Evolutionary conservation across 2,113 vertebrate genomes (phyloP).

Genomic region (Lipophrys pholis): DNA sequence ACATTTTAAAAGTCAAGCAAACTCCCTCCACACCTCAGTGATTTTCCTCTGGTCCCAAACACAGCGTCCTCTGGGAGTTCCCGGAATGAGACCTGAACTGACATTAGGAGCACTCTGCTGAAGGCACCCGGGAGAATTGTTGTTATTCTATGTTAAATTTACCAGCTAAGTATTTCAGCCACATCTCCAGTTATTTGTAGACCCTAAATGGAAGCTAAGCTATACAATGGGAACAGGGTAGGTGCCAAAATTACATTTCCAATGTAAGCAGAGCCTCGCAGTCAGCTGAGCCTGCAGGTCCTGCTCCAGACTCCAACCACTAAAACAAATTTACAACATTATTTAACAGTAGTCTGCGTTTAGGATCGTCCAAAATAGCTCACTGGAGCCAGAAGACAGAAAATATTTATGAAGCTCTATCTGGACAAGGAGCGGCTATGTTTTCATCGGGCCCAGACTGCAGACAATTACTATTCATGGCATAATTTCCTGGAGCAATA

Average conservation of each 20-base stretch:
- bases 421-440: constrained; percentile 18
- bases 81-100: constrained; percentile 57
- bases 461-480: background rate
- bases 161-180: constrained; percentile 51
- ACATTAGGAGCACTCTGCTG: constrained; percentile 65
- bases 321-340: constrained; percentile 52
- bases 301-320: constrained; percentile 51
- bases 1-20: background rate
- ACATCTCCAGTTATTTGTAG: constrained; percentile 39
- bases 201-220: constrained; percentile 55
- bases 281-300: constrained; percentile 25
- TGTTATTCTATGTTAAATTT: constrained; percentile 69
- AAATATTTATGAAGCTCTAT: constrained; percentile 55
- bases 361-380: constrained; percentile 33
- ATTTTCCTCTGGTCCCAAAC: constrained; percentile 22
- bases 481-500: background rate
- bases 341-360: constrained; percentile 59
- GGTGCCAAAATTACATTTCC: constrained; percentile 62
- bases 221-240: constrained; percentile 50
- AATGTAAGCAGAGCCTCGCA: constrained; percentile 34
- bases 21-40: background rate
- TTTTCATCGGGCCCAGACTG: constrained; percentile 26
- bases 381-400: constrained; percentile 30
- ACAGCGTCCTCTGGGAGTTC: constrained; percentile 49
- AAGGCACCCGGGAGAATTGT: constrained; percentile 63